A percentile compares a stretch with the other conserved stretches of the same genome.
phyloP scores from a whole-genome alignment of 2,797 vertebrate genomes.

The Danio aesculapii region DNA sequence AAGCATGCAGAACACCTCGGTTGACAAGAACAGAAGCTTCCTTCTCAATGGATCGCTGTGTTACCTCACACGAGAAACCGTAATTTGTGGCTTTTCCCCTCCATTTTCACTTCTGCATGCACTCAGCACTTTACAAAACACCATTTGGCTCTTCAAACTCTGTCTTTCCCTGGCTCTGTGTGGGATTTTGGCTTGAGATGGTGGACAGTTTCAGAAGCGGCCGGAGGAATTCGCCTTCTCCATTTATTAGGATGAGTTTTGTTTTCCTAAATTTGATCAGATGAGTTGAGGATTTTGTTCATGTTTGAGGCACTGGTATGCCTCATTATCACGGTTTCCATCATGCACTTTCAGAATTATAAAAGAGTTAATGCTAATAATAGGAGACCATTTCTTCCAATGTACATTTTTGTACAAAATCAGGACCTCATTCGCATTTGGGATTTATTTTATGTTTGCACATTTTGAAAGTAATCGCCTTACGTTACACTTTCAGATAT shows the following conservation, averaged over 20 bases:
- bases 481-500: no score
- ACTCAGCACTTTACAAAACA: conserved; percentile 42
- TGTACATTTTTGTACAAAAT: no score
- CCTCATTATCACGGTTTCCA: no score
- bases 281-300: not conserved
- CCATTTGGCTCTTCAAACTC: conserved; percentile 29
- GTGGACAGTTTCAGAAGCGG: conserved; percentile 2
- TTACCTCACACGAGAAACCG: conserved; percentile 55
- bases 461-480: no score
- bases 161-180: conserved; percentile 41
- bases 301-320: conserved; percentile 39
- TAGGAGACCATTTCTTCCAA: no score
- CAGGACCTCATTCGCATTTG: no score
- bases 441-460: no score
- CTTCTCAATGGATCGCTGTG: conserved; percentile 33
- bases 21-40: conserved; percentile 31
- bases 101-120: conserved; percentile 55
- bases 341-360: no score
- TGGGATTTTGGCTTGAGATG: not conserved
- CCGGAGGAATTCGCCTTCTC: not conserved
- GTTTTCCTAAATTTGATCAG: not conserved
- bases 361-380: no score
- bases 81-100: conserved; percentile 55
- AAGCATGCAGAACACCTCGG: conserved; percentile 18
- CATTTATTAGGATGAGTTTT: not conserved